Conservation (phyloP, 2,888 invertebrate species). For the Papilio protenor region DNA sequence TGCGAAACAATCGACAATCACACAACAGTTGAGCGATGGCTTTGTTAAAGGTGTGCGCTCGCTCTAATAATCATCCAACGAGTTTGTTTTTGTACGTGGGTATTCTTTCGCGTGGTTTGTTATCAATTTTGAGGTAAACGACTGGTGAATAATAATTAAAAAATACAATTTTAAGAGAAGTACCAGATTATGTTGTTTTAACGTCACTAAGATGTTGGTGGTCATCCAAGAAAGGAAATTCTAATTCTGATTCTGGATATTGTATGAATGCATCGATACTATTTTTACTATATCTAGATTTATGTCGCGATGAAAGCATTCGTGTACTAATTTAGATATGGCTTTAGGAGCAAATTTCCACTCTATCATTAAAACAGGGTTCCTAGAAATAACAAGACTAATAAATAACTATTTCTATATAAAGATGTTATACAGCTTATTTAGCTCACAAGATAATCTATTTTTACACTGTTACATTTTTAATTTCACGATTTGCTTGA, state of each 20-base stretch:
- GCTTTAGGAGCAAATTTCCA: too few species aligned
- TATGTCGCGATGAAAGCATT: too few species aligned
- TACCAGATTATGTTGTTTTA: not conserved
- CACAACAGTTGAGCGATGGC: too few species aligned
- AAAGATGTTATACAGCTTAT: too few species aligned
- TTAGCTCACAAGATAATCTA: not conserved
- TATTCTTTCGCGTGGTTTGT: constrained; percentile 57
- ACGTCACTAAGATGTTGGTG: not conserved
- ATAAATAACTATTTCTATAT: too few species aligned
- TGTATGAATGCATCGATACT: too few species aligned
- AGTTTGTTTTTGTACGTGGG: constrained; percentile 49
- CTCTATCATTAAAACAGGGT: not conserved
- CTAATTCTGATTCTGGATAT: not conserved
- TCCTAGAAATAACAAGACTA: not conserved
- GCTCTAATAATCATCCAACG: constrained; percentile 45
- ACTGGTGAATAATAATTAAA: not conserved
- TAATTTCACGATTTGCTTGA: not conserved
- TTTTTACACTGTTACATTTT: not conserved
- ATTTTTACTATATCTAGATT: too few species aligned
- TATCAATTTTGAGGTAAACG: constrained; percentile 41
- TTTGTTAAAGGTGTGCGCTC: too few species aligned
- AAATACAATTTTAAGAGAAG: not conserved
- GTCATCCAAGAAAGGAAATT: not conserved
- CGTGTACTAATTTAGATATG: too few species aligned
- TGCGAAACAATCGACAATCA: too few species aligned